Conservation (phyloP, 2,888 invertebrate species). For the Pristionchus japonicus region DNA sequence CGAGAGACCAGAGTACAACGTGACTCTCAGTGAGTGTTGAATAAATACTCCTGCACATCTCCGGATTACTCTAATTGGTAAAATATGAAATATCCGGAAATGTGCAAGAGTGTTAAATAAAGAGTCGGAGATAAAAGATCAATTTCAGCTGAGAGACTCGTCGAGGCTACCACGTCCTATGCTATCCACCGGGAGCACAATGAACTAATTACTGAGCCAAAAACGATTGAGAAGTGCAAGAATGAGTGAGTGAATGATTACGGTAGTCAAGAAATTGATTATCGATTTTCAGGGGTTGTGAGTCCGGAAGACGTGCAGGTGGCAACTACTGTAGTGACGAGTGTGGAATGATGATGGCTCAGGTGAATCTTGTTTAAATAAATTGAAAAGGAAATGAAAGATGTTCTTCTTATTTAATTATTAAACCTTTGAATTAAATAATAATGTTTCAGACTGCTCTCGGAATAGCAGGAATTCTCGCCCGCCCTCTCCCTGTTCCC, state of each 20-base stretch:
- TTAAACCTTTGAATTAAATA: no score
- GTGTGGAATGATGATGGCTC: constrained; percentile 52
- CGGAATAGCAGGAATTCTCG: neutral
- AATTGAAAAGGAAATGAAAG: no score
- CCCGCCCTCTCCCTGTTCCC: neutral
- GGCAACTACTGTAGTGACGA: constrained; percentile 59
- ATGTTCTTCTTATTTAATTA: neutral
- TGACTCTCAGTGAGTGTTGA: neutral
- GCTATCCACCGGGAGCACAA: neutral
- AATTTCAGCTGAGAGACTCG: constrained; percentile 73
- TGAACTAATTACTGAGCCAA: neutral
- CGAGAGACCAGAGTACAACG: neutral
- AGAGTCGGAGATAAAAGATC: neutral
- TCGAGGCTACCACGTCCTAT: constrained; percentile 74
- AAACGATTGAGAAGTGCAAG: neutral
- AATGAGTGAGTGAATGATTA: neutral
- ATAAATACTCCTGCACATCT: neutral
- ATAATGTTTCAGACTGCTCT: neutral
- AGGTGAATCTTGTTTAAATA: neutral
- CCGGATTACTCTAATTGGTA: no score
- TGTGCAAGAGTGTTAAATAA: neutral
- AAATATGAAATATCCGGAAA: no score
- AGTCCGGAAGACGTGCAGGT: constrained; percentile 84
- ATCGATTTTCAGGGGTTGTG: constrained; percentile 81
- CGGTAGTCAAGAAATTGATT: neutral